Conservation (phyloP, 2,113 vertebrate genomes). For the Nycticebus coucang region DNA sequence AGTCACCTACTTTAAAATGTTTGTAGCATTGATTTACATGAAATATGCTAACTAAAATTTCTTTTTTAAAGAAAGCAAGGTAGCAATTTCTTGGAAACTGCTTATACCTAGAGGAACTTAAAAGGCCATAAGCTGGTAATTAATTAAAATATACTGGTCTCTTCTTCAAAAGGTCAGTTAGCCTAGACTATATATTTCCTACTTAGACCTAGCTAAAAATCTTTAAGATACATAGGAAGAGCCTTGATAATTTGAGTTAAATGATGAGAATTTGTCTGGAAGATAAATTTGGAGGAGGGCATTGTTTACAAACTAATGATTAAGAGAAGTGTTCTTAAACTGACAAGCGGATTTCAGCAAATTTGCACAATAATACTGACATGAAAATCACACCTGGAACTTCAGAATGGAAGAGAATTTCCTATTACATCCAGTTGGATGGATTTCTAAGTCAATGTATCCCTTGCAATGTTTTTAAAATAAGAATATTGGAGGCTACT, state of each 20-base stretch:
- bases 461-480: neutral
- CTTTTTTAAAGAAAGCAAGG: neutral
- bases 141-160: neutral
- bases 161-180: constrained; percentile 9
- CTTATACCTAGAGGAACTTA: neutral
- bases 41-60: neutral
- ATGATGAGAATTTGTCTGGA: neutral
- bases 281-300: neutral
- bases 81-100: constrained; percentile 2
- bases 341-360: constrained; percentile 26
- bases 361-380: neutral
- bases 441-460: neutral
- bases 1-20: neutral
- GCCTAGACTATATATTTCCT: neutral
- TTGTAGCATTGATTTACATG: neutral
- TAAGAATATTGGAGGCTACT: neutral
- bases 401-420: neutral
- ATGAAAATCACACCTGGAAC: neutral
- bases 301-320: neutral
- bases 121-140: neutral
- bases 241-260: neutral
- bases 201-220: neutral
- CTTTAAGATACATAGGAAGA: neutral
- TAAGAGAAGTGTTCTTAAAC: neutral
- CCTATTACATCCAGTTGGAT: neutral